phyloP scores from a whole-genome alignment of 2,888 invertebrate species.

The Cephus runcator region DNA sequence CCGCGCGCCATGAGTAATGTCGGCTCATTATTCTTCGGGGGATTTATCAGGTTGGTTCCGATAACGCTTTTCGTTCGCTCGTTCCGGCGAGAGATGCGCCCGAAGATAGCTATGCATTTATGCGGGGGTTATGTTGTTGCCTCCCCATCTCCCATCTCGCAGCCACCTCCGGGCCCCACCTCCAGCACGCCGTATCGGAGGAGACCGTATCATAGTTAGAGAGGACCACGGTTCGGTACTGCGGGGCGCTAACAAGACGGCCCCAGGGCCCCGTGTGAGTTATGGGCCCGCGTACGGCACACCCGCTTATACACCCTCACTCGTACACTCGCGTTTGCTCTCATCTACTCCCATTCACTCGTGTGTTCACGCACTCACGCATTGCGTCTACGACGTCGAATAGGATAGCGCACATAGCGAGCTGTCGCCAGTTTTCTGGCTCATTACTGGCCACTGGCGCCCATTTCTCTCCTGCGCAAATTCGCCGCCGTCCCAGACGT shows the following conservation, averaged over 20 bases:
- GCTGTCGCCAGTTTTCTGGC: conserved; percentile 65
- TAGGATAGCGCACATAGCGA: conserved; percentile 48
- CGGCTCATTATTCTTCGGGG: conserved; percentile 59
- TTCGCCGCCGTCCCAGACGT: conserved; percentile 5
- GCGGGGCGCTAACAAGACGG: conserved; percentile 58
- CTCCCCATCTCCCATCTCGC: not conserved
- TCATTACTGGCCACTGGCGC: conserved; percentile 60
- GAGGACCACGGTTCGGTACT: conserved; percentile 27
- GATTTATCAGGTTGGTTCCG: conserved; percentile 58
- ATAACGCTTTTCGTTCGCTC: conserved; percentile 56
- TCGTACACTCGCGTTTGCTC: conserved; percentile 29
- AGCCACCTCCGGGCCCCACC: not conserved
- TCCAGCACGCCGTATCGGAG: conserved; percentile 26
- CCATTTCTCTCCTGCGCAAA: conserved; percentile 46
- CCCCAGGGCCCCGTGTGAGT: conserved; percentile 52
- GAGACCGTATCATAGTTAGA: conserved; percentile 47
- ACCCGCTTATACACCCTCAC: conserved; percentile 26
- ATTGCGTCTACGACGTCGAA: conserved; percentile 21
- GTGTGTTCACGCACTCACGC: conserved; percentile 1
- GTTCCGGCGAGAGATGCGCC: conserved; percentile 50
- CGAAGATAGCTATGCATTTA: conserved; percentile 56
- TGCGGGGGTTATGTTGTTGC: conserved; percentile 29
- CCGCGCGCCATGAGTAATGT: conserved; percentile 55
- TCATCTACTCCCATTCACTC: conserved; percentile 23
- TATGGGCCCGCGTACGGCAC: conserved; percentile 51